Evolutionary conservation across 2,888 invertebrate species (phyloP).

Genomic region (Furcula furcula): DNA sequence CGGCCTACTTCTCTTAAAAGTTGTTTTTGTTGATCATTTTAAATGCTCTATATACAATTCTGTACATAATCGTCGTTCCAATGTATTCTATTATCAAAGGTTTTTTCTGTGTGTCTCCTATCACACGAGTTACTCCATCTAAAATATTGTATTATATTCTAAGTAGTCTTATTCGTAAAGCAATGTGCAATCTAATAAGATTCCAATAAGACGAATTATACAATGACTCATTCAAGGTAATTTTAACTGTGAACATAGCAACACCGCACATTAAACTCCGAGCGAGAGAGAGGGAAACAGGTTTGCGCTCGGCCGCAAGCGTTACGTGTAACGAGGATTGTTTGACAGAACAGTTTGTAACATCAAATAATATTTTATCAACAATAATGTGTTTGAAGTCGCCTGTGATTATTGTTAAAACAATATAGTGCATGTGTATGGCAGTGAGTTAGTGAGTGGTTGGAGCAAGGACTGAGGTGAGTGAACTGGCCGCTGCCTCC

Average conservation of each 20-base stretch:
- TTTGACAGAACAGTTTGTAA: too few relatives aligned
- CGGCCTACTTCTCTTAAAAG: too few relatives aligned
- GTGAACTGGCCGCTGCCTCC: constrained; percentile 53
- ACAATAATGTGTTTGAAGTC: constrained; percentile 54
- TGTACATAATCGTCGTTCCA: too few relatives aligned
- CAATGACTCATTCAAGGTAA: constrained; percentile 22
- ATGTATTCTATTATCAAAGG: too few relatives aligned
- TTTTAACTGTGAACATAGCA: constrained; percentile 36
- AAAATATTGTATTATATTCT: too few relatives aligned
- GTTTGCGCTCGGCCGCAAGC: constrained; percentile 55
- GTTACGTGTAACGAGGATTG: constrained; percentile 46
- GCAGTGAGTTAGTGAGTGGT: constrained; percentile 41
- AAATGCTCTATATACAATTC: too few relatives aligned
- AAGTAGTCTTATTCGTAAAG: too few relatives aligned
- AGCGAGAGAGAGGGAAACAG: constrained; percentile 68
- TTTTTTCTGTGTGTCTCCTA: too few relatives aligned
- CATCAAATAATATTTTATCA: constrained; percentile 58
- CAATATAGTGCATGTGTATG: constrained; percentile 40
- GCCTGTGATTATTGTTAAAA: constrained; percentile 45
- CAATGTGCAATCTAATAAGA: not conserved
- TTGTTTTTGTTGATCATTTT: too few relatives aligned
- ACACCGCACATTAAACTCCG: constrained; percentile 42
- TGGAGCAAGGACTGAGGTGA: constrained; percentile 48
- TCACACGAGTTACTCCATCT: too few relatives aligned
- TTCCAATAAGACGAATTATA: constrained; percentile 7